Evolutionary conservation across 2,888 invertebrate genomes (phyloP).

Genomic region (Choreutis nemorana): DNA sequence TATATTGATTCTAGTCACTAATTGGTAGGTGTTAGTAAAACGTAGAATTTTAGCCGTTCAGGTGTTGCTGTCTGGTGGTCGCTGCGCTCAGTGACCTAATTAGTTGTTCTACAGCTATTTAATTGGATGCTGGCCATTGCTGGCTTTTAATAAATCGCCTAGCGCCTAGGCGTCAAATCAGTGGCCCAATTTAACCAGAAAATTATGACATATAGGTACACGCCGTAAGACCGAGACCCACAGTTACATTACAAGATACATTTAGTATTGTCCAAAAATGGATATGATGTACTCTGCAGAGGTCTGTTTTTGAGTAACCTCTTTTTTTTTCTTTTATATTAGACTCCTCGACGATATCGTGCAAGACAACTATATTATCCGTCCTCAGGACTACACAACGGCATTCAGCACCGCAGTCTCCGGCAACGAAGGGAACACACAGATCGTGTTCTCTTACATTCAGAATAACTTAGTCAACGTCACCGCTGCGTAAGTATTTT

Average conservation of each 20-base stretch:
- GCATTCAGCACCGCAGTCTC: conserved; percentile 55
- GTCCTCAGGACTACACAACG: conserved; percentile 51
- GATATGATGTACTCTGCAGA: no score
- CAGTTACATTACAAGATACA: no score
- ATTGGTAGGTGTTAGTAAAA: neutral
- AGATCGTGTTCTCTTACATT: conserved; percentile 60
- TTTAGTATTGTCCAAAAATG: no score
- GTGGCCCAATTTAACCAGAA: no score
- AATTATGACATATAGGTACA: no score
- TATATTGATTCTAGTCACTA: neutral
- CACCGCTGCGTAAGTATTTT: conserved; percentile 32
- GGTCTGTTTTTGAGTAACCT: no score
- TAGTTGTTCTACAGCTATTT: no score
- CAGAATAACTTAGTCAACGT: conserved; percentile 25
- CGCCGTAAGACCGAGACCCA: no score
- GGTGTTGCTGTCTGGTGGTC: neutral
- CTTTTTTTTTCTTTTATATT: conserved; percentile 5
- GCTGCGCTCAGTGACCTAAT: no score
- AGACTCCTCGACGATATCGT: conserved; percentile 37
- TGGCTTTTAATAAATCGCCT: no score
- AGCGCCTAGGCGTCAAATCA: no score
- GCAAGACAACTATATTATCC: conserved; percentile 29
- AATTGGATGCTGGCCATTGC: no score
- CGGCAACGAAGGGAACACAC: conserved; percentile 64
- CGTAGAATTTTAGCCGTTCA: neutral